phyloP scores from a whole-genome alignment of 2,888 invertebrate species.

The Boloria euphrosyne region DNA sequence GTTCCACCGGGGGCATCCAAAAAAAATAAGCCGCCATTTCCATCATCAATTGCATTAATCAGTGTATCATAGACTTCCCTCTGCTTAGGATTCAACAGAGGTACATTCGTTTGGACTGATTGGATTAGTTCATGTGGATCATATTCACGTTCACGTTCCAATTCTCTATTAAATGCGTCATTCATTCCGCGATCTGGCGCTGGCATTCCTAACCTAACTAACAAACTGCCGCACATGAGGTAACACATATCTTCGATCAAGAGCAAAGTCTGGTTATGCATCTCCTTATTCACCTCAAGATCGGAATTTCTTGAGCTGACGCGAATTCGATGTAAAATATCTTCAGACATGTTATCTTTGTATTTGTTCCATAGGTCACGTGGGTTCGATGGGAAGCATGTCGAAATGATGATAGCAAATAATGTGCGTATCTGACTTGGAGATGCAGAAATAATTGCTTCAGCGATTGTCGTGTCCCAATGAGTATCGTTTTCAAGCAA shows the following conservation, averaged over 20 bases:
- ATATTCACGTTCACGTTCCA: conserved; percentile 45
- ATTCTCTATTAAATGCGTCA: conserved; percentile 48
- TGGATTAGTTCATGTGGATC: too few species aligned
- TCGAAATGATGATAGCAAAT: conserved; percentile 44
- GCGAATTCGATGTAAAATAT: conserved; percentile 47
- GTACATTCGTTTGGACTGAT: too few species aligned
- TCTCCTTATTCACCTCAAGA: conserved; percentile 44
- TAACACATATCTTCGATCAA: conserved; percentile 53
- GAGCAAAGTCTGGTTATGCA: conserved; percentile 43
- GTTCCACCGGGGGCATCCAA: too few species aligned
- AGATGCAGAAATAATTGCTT: conserved; percentile 41
- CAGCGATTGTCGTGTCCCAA: conserved; percentile 6
- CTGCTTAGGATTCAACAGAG: too few species aligned
- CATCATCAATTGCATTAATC: too few species aligned
- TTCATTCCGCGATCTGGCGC: conserved; percentile 46
- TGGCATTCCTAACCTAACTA: conserved; percentile 43
- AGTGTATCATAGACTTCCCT: too few species aligned
- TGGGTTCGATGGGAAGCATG: too few species aligned
- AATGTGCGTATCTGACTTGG: conserved; percentile 49
- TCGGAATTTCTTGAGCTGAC: conserved; percentile 43
- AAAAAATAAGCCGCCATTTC: too few species aligned
- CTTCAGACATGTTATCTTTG: conserved; percentile 41
- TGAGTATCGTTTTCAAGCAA: conserved; percentile 44
- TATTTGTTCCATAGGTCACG: too few species aligned
- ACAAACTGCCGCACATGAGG: conserved; percentile 46